Evolutionary conservation across 2,797 vertebrate species (phyloP).

Genomic region (Vespertilio murinus): DNA sequence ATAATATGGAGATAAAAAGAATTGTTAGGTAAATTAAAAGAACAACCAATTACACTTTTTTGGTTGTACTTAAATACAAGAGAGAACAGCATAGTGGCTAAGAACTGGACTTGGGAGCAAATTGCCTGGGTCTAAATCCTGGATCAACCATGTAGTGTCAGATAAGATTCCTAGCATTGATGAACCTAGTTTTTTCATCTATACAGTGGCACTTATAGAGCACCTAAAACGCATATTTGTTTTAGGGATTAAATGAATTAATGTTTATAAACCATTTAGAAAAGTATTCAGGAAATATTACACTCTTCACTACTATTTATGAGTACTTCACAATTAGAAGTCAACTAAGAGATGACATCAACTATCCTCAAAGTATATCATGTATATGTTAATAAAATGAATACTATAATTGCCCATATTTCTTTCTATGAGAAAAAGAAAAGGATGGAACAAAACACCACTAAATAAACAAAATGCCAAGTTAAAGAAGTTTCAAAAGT

Average conservation of each 20-base stretch:
- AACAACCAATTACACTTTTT: neutral
- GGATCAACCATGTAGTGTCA: neutral
- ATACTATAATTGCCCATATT: neutral
- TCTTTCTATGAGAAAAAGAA: neutral
- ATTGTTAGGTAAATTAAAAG: neutral
- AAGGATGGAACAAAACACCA: neutral
- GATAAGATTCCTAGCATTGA: neutral
- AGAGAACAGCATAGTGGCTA: neutral
- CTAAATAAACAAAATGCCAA: slow-evolving; percentile 6
- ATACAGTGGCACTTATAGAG: neutral
- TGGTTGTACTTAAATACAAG: neutral
- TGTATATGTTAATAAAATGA: neutral
- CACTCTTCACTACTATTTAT: neutral
- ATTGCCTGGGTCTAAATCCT: neutral
- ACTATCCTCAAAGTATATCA: neutral
- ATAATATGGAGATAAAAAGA: neutral
- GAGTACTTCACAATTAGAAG: slow-evolving; percentile 14
- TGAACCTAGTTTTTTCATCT: neutral
- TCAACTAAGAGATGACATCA: neutral
- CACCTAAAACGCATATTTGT: neutral
- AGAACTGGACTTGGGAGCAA: neutral
- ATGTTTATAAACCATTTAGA: slow-evolving; percentile 22
- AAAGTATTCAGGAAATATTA: slow-evolving; percentile 23
- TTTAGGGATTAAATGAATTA: neutral
- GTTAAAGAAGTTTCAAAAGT: neutral